phyloP scores from a whole-genome alignment of 2,113 vertebrate genomes.

The Choloepus hoffmanni region DNA sequence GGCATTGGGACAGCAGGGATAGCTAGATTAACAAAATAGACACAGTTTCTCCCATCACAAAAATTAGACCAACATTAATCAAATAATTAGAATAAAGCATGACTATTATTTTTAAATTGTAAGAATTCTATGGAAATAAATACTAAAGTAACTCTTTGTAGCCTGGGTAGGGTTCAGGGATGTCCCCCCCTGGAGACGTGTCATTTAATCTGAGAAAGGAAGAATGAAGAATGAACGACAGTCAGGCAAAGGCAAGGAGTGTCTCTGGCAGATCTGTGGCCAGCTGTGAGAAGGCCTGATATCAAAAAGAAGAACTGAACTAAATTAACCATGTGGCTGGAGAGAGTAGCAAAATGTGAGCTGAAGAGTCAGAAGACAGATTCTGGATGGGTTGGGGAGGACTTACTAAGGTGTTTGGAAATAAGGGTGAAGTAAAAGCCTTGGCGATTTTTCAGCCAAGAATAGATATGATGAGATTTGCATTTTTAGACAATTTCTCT shows the following conservation, averaged over 20 bases:
- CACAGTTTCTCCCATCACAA: neutral
- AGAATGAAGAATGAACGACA: neutral
- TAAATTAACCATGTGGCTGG: neutral
- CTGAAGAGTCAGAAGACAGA: neutral
- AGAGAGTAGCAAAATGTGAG: neutral
- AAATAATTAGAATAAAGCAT: neutral
- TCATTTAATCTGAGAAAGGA: neutral
- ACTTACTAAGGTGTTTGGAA: neutral
- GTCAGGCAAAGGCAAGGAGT: too few relatives aligned
- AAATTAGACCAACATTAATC: neutral
- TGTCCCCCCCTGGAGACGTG: neutral
- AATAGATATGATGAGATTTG: neutral
- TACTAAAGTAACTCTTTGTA: neutral
- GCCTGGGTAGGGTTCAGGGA: neutral
- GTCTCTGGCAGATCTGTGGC: neutral
- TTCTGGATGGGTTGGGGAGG: neutral
- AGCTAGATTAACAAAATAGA: neutral
- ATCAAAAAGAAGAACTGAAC: neutral
- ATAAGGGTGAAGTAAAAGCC: neutral
- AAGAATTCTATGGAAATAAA: neutral
- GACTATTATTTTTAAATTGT: neutral
- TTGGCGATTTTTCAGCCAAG: neutral
- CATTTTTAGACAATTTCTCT: neutral
- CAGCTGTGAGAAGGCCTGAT: neutral
- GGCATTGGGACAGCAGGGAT: neutral